Evolutionary conservation across 2,113 vertebrate species (phyloP).

Genomic region (Eretmochelys imbricata): DNA sequence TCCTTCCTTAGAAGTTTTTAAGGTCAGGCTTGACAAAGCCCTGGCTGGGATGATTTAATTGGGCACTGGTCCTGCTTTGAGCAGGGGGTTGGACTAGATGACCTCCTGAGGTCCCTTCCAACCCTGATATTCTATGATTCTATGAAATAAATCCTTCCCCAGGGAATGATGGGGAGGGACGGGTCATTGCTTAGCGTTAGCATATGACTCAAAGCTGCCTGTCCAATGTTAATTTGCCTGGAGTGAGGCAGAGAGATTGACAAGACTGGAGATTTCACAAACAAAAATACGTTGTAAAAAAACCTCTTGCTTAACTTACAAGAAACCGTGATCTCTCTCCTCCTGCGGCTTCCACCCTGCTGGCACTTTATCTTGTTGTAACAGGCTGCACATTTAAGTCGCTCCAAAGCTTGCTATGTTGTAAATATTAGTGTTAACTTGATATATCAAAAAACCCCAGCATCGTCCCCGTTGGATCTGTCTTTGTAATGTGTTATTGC

Average conservation of each 20-base stretch:
- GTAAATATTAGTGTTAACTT: not conserved
- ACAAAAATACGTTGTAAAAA: not conserved
- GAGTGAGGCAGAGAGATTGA: not conserved
- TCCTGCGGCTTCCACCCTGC: not conserved
- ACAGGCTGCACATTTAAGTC: not conserved
- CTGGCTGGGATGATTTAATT: no score
- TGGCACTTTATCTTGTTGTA: accelerated
- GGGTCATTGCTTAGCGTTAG: not conserved
- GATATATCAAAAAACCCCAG: not conserved
- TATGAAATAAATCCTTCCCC: not conserved
- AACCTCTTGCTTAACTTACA: not conserved
- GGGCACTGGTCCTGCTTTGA: no score
- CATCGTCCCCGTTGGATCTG: not conserved
- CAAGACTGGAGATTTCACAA: not conserved
- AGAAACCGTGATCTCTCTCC: accelerated
- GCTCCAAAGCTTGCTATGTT: not conserved
- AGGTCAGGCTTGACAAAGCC: no score
- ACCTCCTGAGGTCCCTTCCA: no score
- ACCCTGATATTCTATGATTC: no score
- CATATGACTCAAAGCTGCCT: not conserved
- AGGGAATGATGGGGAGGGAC: constrained; percentile 13
- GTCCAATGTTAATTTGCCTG: not conserved
- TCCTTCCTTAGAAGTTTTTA: no score
- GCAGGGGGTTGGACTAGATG: no score
- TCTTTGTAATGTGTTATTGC: not conserved